Evolutionary conservation across 2,888 invertebrate species (phyloP).

Genomic region (Ophioninae sp.): DNA sequence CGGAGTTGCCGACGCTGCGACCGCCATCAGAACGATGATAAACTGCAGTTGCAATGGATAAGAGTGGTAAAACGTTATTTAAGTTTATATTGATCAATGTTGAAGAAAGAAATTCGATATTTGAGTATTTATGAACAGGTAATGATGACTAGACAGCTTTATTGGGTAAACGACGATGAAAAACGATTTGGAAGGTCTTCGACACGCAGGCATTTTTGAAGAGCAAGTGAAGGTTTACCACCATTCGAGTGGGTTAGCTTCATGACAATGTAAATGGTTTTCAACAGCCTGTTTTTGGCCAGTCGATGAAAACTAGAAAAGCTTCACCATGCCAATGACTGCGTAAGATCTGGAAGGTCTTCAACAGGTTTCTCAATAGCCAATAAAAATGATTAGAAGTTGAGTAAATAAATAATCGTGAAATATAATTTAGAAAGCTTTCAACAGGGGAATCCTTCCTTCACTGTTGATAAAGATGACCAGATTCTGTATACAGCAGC

Average conservation of each 20-base stretch:
- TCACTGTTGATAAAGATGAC: neutral
- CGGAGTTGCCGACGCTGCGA: constrained; percentile 66
- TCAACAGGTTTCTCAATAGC: neutral
- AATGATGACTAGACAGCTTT: too few relatives aligned
- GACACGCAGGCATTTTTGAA: neutral
- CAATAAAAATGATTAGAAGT: too few relatives aligned
- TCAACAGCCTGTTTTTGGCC: neutral
- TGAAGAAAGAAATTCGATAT: too few relatives aligned
- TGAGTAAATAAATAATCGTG: too few relatives aligned
- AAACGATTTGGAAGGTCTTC: neutral
- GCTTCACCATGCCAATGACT: neutral
- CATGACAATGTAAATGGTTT: neutral
- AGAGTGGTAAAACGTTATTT: neutral
- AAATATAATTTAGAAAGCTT: too few relatives aligned
- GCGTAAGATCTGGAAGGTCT: neutral
- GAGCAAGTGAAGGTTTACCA: neutral
- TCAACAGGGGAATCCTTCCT: neutral
- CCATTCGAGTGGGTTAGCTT: neutral
- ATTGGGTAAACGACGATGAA: neutral
- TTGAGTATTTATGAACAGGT: too few relatives aligned
- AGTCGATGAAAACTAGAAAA: neutral
- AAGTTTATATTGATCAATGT: neutral
- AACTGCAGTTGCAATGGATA: constrained; percentile 57
- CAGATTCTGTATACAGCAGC: neutral
- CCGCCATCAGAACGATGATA: constrained; percentile 65